Conservation (phyloP, 1,140 invertebrate species). For the Bombus difficillimus region DNA sequence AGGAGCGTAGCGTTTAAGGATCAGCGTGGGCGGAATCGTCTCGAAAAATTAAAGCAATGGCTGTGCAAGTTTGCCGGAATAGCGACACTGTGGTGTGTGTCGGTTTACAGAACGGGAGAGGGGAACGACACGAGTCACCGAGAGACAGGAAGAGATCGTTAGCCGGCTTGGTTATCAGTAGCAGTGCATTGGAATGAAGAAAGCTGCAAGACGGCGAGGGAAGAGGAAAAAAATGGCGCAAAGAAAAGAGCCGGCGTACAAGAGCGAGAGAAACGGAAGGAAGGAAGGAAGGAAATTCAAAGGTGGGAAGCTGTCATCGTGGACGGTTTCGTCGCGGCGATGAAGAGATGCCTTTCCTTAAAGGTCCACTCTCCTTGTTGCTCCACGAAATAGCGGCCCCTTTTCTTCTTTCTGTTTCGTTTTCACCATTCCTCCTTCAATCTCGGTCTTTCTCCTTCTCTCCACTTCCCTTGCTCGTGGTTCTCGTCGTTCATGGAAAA, state of each 20-base stretch:
- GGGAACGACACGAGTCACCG: neutral
- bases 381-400: neutral
- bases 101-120: neutral
- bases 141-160: constrained; percentile 58
- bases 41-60: constrained; percentile 65
- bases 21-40: constrained; percentile 34
- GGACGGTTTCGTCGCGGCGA: constrained; percentile 26
- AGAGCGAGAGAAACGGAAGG: neutral
- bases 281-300: constrained; percentile 54
- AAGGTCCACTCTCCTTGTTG: neutral
- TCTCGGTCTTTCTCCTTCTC: neutral
- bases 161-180: constrained; percentile 60
- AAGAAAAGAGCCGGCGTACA: neutral
- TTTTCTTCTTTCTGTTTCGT: neutral
- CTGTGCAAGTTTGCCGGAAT: constrained; percentile 56
- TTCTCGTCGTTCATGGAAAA: constrained; percentile 18
- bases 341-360: constrained; percentile 28
- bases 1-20: constrained; percentile 44
- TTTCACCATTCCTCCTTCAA: neutral
- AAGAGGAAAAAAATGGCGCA: neutral
- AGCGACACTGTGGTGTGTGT: constrained; percentile 50
- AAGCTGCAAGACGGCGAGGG: neutral
- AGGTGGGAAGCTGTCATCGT: constrained; percentile 49
- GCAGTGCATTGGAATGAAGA: constrained; percentile 44
- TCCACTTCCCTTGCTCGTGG: neutral